Evolutionary conservation across 2,888 invertebrate species (phyloP), one percentile per base, ranked within the genome.

Genomic region (Thysanoteuthis rhombus): DNA sequence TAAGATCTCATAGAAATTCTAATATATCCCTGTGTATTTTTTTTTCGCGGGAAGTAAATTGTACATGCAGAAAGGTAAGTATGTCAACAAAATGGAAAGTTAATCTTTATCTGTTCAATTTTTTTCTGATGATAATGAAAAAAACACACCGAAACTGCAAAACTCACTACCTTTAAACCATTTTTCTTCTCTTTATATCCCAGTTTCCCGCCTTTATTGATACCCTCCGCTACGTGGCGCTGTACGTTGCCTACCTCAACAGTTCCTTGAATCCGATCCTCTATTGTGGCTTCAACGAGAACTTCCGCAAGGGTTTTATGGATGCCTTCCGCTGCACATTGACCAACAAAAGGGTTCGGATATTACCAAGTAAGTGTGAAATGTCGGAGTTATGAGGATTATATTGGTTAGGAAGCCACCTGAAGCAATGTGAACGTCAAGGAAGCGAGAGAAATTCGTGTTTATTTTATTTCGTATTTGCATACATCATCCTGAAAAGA

Each of bases 231-330:
- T 96, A 96, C 93, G 94, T 94, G 0, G 96, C 96, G 1, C 93
- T 96, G 28, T 96, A 95, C 93, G 94, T 96, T 28, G 96, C 96
- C 39, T 96, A 96, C 94, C 93, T 95, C 42, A 96, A 96, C 94
- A 96, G 96, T 89, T 95, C 96, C 19, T 90, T 96, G 28, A 96
- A 96, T 92, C 96, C 96, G 0, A 94, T 96, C 16, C 93, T 96
- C 1, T 96, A 96, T 93, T 96, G 95, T 19, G 96, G 96, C 22
- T 95, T 96, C 93, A 96, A 96, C 94, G 95, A 96, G 92, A 96
- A 96, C 94, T 96, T 96, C 93, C 94, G 96, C 90, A 94, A 94
- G 40, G 96, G 96, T 6, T 96, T 96, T 93, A 93, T 94, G 22
- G 96, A 96, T 52, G 95, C 96, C 1, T 96, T 95, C 93, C 94